Evolutionary conservation across 2,113 vertebrate species (phyloP), one percentile per base, ranked within the genome.

Genomic region (Cebus imitator): DNA sequence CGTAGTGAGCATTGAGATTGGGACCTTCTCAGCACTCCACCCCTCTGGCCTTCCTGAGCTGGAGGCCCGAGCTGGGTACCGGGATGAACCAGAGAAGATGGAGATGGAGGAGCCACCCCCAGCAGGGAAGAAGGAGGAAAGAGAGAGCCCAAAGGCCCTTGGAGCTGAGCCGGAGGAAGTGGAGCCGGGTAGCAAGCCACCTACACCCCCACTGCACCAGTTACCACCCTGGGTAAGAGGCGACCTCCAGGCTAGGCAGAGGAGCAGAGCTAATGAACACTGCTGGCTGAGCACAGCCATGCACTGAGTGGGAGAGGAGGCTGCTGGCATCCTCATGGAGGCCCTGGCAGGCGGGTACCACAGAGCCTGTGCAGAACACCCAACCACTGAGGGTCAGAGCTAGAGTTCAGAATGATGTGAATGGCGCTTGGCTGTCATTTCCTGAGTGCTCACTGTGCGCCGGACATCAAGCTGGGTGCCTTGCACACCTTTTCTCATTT

Each of bases 151-250:
- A 23, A 98, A 97, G 93, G 73, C 50, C 3, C 55, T 75, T 3
- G 97, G 98, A 90, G 68, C 2, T 1, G 98, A 98, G 70, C 97
- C 96, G 91, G 98, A 92, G 48, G 98, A 98, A 84, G 95, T 0
- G 0, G 98, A 98, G 70, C 97, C 96, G 92, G 98, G 94, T 66
- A 99, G 50, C 98, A 99, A 99, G 90, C 99, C 99, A 1, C 99
- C 99, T 6, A 99, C 99, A 0, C 99, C 99, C 10, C 99, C 99
- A 0, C 96, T 99, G 70, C 99, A 99, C 98, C 98, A 99, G 85
- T 99, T 99, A 98, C 99, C 99, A 73, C 99, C 99, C 95, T 99
- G 99, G 99, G 99, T 99, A 98, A 99, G 99, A 81, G 87, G 52
- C 27, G 0, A 27, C 55, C 40, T 8, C 23, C 1, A 82, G 32